These are phyloP conservation scores for Henricia sp. DNA, from an alignment of 53 echinoderm and acorn worm genomes.

Conservation along the genomic window DNA sequence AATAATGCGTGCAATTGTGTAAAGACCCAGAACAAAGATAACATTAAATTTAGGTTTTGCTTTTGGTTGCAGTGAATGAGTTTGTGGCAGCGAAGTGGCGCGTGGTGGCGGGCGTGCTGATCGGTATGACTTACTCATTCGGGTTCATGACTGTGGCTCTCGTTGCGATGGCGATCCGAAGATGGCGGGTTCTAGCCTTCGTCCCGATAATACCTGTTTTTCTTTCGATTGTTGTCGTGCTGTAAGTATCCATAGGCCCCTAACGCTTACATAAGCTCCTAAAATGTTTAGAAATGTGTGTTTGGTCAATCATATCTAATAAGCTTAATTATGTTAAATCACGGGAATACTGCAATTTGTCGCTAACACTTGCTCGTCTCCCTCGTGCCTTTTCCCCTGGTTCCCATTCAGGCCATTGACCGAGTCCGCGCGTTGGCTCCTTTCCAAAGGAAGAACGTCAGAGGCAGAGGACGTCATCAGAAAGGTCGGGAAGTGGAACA, in stretches of 20 bases:
- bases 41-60: too few species aligned
- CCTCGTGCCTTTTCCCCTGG: too few species aligned
- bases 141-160: conserved; percentile 58
- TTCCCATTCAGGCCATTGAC: too few species aligned
- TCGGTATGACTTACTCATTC: conserved; percentile 28
- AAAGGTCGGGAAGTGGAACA: conserved; percentile 36
- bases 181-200: conserved; percentile 48
- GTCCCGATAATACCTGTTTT: conserved; percentile 20
- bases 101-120: conserved; percentile 35
- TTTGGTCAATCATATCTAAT: too few species aligned
- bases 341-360: too few species aligned
- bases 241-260: conserved; percentile 7
- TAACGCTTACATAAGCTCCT: not conserved
- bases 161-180: conserved; percentile 31
- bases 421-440: conserved; percentile 57
- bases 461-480: conserved; percentile 61
- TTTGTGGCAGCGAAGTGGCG: conserved; percentile 48
- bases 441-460: conserved; percentile 18
- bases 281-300: too few species aligned
- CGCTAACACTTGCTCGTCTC: too few species aligned
- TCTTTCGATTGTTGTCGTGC: not conserved
- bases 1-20: too few species aligned
- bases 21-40: too few species aligned
- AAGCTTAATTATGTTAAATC: too few species aligned
- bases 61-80: conserved; percentile 64